A percentile compares a stretch with the other conserved stretches of the same genome.
Evolutionary conservation across 92 coral and sea anemone species (phyloP).

Genomic region (Bergia sp.): DNA sequence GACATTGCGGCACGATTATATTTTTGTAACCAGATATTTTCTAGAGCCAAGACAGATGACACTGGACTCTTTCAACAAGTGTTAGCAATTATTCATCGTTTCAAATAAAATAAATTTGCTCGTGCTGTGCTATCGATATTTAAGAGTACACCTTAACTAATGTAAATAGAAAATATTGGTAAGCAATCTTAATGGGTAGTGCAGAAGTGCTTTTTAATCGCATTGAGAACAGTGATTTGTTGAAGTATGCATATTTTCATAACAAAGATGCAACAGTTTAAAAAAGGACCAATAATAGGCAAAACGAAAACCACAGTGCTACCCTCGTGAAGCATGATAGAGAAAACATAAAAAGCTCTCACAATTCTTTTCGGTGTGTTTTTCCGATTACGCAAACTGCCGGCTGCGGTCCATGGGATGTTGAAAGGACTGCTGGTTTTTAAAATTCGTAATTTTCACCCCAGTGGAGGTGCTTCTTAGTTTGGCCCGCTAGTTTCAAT

Average conservation of each 20-base stretch:
- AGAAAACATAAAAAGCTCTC: too few species aligned
- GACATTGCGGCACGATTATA: slow-evolving; percentile 13
- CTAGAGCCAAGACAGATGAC: slow-evolving; percentile 3
- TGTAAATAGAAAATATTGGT: background rate
- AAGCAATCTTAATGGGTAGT: background rate
- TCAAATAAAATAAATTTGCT: background rate
- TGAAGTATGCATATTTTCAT: background rate
- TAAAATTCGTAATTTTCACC: too few species aligned
- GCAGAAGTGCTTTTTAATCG: background rate
- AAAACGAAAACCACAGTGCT: too few species aligned
- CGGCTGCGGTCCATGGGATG: too few species aligned
- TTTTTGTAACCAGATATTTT: slow-evolving; percentile 26
- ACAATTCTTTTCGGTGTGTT: too few species aligned
- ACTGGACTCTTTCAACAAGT: background rate
- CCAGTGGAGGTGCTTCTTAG: too few species aligned
- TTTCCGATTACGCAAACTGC: too few species aligned
- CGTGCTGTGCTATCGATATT: background rate
- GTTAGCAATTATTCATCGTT: background rate
- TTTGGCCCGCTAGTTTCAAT: too few species aligned
- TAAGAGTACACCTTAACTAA: background rate
- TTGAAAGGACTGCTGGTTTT: too few species aligned
- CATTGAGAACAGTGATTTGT: background rate
- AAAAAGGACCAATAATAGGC: too few species aligned
- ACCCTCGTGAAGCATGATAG: too few species aligned
- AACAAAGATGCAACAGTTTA: background rate